Evolutionary conservation across 2,797 vertebrate species (phyloP).

Genomic region (Leptatherina wallacei): DNA sequence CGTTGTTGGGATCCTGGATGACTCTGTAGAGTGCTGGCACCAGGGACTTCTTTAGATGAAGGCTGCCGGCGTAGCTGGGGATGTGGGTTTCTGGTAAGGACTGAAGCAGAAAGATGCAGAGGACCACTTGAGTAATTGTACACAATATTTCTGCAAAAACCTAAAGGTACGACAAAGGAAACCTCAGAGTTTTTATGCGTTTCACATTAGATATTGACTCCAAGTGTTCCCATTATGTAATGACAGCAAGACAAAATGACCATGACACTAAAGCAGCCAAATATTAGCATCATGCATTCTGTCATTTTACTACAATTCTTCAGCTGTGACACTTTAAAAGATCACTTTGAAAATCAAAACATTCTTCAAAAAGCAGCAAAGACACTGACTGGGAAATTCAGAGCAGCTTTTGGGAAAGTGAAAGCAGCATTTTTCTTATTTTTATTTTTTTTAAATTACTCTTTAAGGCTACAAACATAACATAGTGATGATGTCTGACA

Average conservation of each 20-base stretch:
- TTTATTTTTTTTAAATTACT: neutral
- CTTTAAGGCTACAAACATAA: neutral
- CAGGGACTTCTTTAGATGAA: conserved; percentile 93
- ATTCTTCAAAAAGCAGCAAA: neutral
- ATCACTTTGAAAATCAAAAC: no score
- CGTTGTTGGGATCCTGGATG: conserved; percentile 94
- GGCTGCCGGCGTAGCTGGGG: conserved; percentile 91
- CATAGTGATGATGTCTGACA: conserved; percentile 28
- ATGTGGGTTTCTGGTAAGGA: conserved; percentile 95
- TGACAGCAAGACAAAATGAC: neutral
- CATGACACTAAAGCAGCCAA: neutral
- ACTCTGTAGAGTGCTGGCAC: conserved; percentile 95
- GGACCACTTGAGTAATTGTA: neutral
- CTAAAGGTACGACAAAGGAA: neutral
- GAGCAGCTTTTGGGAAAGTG: conserved; percentile 3
- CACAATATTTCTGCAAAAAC: neutral
- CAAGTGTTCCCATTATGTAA: neutral
- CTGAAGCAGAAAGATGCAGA: conserved; percentile 69
- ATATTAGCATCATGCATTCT: neutral
- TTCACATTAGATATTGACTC: no score
- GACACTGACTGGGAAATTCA: neutral
- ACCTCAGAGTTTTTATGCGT: neutral
- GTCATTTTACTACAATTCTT: neutral
- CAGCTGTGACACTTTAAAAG: neutral
- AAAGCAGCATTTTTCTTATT: neutral